Evolutionary conservation across 2,888 invertebrate species (phyloP).

Genomic region (Thecophora atra): DNA sequence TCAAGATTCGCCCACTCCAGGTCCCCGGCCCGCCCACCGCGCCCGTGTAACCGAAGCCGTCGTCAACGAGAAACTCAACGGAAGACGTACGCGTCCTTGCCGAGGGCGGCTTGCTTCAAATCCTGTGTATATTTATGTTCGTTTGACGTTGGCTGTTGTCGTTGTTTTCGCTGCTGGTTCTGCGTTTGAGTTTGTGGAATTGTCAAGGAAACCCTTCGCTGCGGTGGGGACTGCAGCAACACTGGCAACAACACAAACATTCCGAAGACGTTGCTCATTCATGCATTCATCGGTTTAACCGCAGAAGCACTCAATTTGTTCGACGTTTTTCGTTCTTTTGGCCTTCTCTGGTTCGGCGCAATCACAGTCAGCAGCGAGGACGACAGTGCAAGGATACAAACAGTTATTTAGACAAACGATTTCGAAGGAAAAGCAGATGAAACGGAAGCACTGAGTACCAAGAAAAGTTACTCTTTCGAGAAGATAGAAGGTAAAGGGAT

Average conservation of each 20-base stretch:
- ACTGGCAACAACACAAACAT: constrained; percentile 26
- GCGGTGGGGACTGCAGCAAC: neutral
- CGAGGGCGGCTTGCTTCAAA: constrained; percentile 27
- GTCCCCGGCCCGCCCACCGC: neutral
- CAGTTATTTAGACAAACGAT: constrained; percentile 1
- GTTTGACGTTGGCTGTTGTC: neutral
- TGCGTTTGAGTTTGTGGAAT: constrained; percentile 58
- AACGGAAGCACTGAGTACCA: neutral
- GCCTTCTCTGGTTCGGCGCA: neutral
- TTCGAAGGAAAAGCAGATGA: neutral
- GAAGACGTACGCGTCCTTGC: constrained; percentile 25
- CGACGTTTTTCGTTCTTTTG: constrained; percentile 13
- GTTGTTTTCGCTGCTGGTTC: neutral
- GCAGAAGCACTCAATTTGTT: constrained; percentile 49
- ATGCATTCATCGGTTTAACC: constrained; percentile 46
- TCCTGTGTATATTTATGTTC: constrained; percentile 26
- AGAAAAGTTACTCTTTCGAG: too few relatives aligned
- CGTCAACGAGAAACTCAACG: too few relatives aligned
- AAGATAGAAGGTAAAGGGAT: too few relatives aligned
- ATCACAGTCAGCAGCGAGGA: neutral
- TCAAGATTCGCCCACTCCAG: constrained; percentile 52
- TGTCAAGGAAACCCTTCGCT: constrained; percentile 63
- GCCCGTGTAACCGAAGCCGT: neutral
- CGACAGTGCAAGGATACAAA: constrained; percentile 10
- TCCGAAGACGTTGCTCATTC: constrained; percentile 46